Evolutionary conservation across 2,888 invertebrate genomes (phyloP).

Genomic region (Cheilosia variabilis): DNA sequence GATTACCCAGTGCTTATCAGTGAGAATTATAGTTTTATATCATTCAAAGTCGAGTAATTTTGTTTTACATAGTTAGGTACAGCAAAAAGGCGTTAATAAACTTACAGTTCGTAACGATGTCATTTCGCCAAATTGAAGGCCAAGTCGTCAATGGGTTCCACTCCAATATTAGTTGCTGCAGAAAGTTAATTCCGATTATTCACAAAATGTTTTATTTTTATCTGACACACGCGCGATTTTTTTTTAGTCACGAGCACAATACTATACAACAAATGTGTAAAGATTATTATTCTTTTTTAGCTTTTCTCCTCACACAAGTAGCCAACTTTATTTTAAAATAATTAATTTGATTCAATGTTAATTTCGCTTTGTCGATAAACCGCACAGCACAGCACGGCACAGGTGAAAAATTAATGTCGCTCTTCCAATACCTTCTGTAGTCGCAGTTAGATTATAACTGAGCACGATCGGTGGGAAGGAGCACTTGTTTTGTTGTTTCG

Average conservation of each 20-base stretch:
- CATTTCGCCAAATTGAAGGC: conserved; percentile 34
- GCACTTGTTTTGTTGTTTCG: conserved; percentile 34
- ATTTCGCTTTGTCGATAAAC: conserved; percentile 12
- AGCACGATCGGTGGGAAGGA: conserved; percentile 27
- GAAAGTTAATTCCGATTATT: not conserved
- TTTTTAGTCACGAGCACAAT: not conserved
- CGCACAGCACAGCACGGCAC: not conserved
- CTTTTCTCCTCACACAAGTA: not conserved
- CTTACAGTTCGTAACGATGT: conserved; percentile 59
- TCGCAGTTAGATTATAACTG: conserved; percentile 52
- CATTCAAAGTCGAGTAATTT: not conserved
- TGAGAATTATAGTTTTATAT: not conserved
- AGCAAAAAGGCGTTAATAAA: not conserved
- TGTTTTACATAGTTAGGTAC: not conserved
- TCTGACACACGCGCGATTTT: not conserved
- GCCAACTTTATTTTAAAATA: not conserved
- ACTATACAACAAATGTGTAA: not conserved
- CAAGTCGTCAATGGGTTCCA: conserved; percentile 5
- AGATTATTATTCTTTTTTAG: not conserved
- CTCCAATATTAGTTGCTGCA: not conserved
- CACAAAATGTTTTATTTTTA: not conserved
- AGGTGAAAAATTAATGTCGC: conserved; percentile 19
- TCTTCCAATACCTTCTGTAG: conserved; percentile 20
- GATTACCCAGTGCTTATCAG: conserved; percentile 8
- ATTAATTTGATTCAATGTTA: not conserved